Conservation (phyloP, 2,888 invertebrate genomes). For the Phania funesta region DNA sequence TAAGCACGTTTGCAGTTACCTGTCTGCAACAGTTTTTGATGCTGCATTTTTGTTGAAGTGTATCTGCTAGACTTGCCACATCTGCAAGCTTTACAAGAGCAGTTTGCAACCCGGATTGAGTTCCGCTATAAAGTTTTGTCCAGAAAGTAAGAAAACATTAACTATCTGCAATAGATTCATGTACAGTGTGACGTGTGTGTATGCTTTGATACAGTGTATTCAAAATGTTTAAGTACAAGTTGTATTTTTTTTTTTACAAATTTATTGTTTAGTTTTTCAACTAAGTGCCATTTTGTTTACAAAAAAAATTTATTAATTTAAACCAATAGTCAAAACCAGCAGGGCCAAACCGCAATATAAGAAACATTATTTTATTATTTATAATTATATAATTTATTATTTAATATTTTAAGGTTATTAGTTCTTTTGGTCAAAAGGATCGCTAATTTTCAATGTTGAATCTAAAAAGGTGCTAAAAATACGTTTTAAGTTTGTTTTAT, state of each 20-base stretch:
- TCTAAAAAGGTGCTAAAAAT: conserved; percentile 66
- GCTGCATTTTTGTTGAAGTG: too few species aligned
- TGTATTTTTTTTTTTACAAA: background rate
- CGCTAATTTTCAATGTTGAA: conserved; percentile 52
- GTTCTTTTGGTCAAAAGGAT: background rate
- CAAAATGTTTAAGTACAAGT: conserved; percentile 12
- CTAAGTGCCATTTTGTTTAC: conserved; percentile 60
- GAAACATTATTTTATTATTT: conserved; percentile 19
- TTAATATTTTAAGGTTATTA: conserved; percentile 14
- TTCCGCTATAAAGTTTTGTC: too few species aligned
- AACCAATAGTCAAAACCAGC: conserved; percentile 56
- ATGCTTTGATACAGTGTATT: background rate
- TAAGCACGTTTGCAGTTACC: too few species aligned
- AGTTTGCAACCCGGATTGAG: too few species aligned
- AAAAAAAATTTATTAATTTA: background rate
- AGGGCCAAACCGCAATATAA: conserved; percentile 43
- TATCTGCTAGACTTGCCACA: too few species aligned
- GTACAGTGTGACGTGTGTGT: background rate
- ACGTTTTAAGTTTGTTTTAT: conserved; percentile 30
- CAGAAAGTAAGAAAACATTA: too few species aligned
- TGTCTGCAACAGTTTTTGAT: too few species aligned
- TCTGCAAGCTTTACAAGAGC: too few species aligned
- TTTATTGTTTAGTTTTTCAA: conserved; percentile 44
- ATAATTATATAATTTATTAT: conserved; percentile 24
- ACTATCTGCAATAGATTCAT: too few species aligned